Percentiles rank a stretch among this genome's conserved stretches.
Conservation (phyloP, 2,113 vertebrate species). For the Rhodinocichla rosea region DNA sequence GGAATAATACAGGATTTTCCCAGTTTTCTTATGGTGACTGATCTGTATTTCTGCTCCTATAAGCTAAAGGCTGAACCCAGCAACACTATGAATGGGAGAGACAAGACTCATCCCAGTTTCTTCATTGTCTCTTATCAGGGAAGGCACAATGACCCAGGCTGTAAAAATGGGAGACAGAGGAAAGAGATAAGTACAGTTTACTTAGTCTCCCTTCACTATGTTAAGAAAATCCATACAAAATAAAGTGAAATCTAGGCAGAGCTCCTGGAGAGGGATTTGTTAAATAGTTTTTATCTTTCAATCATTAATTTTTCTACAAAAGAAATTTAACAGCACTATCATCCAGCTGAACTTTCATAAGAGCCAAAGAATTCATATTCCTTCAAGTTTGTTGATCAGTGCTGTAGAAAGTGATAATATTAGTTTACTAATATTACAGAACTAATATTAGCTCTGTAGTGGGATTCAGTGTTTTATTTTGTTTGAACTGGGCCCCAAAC, state of each 20-base stretch:
- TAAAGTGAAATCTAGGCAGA: not conserved
- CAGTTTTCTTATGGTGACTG: not conserved
- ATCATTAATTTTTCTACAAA: not conserved
- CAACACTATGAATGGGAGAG: not conserved
- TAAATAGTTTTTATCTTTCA: not conserved
- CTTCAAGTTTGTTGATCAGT: not conserved
- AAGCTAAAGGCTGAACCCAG: not conserved
- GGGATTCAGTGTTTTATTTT: not conserved
- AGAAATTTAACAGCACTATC: not conserved
- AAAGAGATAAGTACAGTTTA: not conserved
- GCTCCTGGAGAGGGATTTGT: not conserved
- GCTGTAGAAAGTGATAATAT: not conserved
- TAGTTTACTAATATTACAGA: too few species aligned
- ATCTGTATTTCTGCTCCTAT: not conserved
- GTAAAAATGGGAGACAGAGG: not conserved
- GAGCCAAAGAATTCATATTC: not conserved
- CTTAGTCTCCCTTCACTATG: not conserved
- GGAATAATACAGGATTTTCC: not conserved
- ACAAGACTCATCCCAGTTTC: not conserved
- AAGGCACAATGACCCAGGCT: not conserved
- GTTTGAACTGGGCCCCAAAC: not conserved
- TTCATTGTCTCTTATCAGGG: not conserved
- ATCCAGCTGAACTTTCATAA: not conserved
- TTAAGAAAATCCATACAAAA: not conserved
- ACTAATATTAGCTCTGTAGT: not conserved